These are phyloP conservation scores for Scaptomyza tumidula DNA, from an alignment of 2,888 invertebrate genomes.

Conservation along the genomic window DNA sequence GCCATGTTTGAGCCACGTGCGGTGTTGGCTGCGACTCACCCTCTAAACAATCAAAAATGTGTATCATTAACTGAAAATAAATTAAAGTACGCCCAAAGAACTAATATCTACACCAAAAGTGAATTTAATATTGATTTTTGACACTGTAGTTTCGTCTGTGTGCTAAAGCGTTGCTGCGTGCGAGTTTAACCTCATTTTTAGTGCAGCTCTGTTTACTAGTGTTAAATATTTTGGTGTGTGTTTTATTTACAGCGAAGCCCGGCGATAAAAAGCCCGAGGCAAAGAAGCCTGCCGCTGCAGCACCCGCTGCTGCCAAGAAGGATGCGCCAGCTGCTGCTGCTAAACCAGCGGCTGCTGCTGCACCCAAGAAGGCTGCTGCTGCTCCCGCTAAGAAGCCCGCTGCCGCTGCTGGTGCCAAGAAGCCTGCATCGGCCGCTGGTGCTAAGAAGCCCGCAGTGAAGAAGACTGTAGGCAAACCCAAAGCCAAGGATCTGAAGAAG, in stretches of 20 bases:
- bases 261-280: slow-evolving; percentile 86
- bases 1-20: slow-evolving; percentile 69
- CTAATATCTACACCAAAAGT: neutral
- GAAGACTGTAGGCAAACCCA: slow-evolving; percentile 81
- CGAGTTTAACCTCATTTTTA: slow-evolving; percentile 70
- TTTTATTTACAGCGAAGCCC: slow-evolving; percentile 85
- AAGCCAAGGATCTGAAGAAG: slow-evolving; percentile 82
- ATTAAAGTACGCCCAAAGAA: neutral
- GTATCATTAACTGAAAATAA: slow-evolving; percentile 3
- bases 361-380: slow-evolving; percentile 73
- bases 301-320: slow-evolving; percentile 84
- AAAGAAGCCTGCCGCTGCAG: slow-evolving; percentile 84
- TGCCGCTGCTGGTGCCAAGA: slow-evolving; percentile 77
- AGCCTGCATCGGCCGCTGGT: slow-evolving; percentile 83
- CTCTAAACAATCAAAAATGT: slow-evolving; percentile 19
- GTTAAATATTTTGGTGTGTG: slow-evolving; percentile 19
- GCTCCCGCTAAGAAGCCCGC: slow-evolving; percentile 72
- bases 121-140: neutral
- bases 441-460: slow-evolving; percentile 82
- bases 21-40: slow-evolving; percentile 39
- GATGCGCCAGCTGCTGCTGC: slow-evolving; percentile 81
- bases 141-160: neutral
- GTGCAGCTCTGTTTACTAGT: slow-evolving; percentile 54
- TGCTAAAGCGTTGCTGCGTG: slow-evolving; percentile 30
- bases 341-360: slow-evolving; percentile 81